Evolutionary conservation across 2,113 vertebrate species (phyloP), one percentile per base, ranked within the genome.

Genomic region (Pterocles orientalis): DNA sequence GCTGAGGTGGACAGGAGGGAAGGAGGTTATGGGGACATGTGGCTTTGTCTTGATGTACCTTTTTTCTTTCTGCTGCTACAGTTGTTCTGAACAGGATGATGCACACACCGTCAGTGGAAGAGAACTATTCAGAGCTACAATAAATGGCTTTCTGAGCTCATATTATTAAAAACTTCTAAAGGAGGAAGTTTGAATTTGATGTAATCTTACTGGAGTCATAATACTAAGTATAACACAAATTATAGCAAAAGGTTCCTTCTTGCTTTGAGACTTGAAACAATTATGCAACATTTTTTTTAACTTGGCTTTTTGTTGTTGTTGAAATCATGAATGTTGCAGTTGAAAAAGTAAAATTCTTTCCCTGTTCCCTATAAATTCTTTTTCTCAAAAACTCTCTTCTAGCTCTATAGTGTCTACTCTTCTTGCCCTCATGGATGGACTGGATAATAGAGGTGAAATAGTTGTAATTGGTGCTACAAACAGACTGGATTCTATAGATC

Each of bases 401-500:
- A 99, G 99, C 96, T 99, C 99, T 81, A 99, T 99, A 96, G 99
- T 99, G 91, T 99, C 99, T 89, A 99, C 99, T 20, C 98, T 99
- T 82, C 98, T 99, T 98, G 99, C 99, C 68, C 98, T 99, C 96
- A 99, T 99, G 99, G 99, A 99, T 86, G 99, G 99, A 95, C 98
- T 99, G 98, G 99, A 99, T 98, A 99, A 99, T 93, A 98, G 99
- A 93, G 99, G 99, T 84, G 99, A 99, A 99, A 99, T 99, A 97
- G 99, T 99, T 97, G 99, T 99, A 97, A 99, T 99, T 95, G 99
- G 99, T 99, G 99, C 99, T 99, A 99, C 99, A 97, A 99, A 99
- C 97, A 99, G 99, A 98, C 99, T 99, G 98, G 99, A 99, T 98
- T 99, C 99, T 98, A 99, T 99, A 98, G 99, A 99, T 98, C 99